Evolutionary conservation across 2,113 vertebrate genomes (phyloP), one percentile per base, ranked within the genome.

Genomic region (Xiphophorus couchianus): DNA sequence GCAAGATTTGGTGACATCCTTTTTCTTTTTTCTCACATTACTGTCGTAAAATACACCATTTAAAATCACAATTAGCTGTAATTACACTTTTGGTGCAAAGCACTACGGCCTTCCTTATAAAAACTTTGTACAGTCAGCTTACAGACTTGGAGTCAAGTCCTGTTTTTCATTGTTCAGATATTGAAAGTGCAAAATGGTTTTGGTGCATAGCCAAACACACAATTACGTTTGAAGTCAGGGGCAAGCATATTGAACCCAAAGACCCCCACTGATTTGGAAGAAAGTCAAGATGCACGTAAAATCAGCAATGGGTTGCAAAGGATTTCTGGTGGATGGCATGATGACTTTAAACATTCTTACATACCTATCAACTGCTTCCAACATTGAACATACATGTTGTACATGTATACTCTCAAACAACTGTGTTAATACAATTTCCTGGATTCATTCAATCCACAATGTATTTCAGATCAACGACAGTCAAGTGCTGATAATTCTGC

Each of bases 1-100:
- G 86, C 51, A 68, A 69, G 75, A 78, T 82, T 82, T 77, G 74
- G 80, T 86, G 78, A 84, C 86, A 73, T 88, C 82, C 63, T 44
- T 63, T 17, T 27, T 11, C 10, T 37, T 35, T 8, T 48, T 14
- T 7, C 10, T 72, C 51, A 25, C 77, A 72, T 81, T 74, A 70
- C 65, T 62, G 69, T 77, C 83, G 58, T 76, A 77, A 85, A 84
- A 54, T 66, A 66, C 62, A 39, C 69, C 17, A 28, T 87, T 87
- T 80, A 54, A 83, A 88, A 86, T 71, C 82, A 81, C 76, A 54
- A 67, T 88, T 82, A 78, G 51, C 30, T 4, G 71, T 86, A 79
- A 89, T 90, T 90, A 86, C 29, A 62, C 62, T 62, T 67, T 37
- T 17, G 15, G 62, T 31, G 61, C 29, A 70, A 86, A 87, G 69